phyloP scores from a whole-genome alignment of 2,888 invertebrate genomes.

The Drosophila subquinaria region DNA sequence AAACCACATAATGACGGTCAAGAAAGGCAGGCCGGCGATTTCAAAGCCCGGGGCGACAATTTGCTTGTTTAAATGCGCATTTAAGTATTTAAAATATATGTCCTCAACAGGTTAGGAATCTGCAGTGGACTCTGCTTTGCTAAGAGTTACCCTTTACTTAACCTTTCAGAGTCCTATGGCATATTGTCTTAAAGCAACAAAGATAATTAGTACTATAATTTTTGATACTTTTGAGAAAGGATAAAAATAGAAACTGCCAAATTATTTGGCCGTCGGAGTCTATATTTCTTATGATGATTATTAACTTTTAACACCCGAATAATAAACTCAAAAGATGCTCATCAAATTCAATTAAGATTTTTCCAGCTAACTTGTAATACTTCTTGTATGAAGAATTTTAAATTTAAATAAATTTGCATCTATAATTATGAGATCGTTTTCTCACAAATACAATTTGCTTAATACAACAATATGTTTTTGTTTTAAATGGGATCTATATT shows the following conservation, averaged over 20 bases:
- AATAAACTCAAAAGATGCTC: too few species aligned
- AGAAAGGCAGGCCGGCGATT: too few species aligned
- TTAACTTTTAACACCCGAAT: background rate
- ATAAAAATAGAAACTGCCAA: background rate
- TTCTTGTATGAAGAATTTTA: background rate
- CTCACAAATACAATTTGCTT: background rate
- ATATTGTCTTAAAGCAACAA: too few species aligned
- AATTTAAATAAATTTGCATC: background rate
- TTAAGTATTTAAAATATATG: background rate
- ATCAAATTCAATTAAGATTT: too few species aligned
- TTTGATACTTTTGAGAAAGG: background rate
- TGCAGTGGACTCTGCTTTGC: background rate
- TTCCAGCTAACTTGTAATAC: too few species aligned
- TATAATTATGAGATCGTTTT: background rate
- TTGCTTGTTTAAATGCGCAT: background rate
- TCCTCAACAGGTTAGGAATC: background rate
- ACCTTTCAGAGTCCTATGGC: too few species aligned
- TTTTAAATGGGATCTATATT: background rate
- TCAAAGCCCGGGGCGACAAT: background rate
- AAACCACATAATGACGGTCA: background rate
- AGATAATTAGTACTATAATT: too few species aligned
- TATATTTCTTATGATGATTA: background rate
- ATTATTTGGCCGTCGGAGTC: background rate
- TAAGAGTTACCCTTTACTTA: too few species aligned
- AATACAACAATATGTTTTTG: background rate